phyloP scores from a whole-genome alignment of 2,113 vertebrate genomes.

The Prionailurus viverrinus region DNA sequence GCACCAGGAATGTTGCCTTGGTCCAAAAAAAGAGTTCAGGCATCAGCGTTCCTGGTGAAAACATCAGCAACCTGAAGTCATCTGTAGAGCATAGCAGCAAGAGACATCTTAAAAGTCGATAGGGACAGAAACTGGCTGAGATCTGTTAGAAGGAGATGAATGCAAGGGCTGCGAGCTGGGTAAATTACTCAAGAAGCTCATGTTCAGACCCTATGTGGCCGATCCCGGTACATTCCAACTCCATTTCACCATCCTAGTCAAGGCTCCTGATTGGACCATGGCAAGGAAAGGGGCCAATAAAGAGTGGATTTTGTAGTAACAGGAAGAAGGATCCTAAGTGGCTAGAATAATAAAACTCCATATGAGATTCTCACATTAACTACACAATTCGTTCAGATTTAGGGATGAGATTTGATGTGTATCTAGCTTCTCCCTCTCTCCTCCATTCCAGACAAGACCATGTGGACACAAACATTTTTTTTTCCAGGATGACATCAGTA shows the following conservation, averaged over 20 bases:
- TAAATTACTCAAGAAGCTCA: conserved; percentile 19
- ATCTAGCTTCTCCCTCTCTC: neutral
- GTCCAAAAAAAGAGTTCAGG: neutral
- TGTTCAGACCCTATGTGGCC: neutral
- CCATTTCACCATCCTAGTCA: neutral
- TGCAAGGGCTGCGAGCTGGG: neutral
- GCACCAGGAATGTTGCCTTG: neutral
- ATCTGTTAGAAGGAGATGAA: neutral
- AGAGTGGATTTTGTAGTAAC: neutral
- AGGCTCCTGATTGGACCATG: neutral
- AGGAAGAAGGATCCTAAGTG: neutral
- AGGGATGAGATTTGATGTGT: neutral
- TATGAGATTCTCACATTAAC: neutral
- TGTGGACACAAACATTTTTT: neutral
- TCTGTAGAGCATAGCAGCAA: neutral
- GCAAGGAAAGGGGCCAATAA: neutral
- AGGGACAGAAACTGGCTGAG: conserved; percentile 4
- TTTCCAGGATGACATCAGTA: neutral
- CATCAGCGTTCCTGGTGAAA: neutral
- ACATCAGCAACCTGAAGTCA: neutral
- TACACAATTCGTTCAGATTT: neutral
- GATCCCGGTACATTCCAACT: neutral
- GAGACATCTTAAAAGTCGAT: neutral
- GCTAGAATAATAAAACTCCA: neutral
- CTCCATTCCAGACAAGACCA: neutral